These are phyloP conservation scores for Baryphthengus martii DNA, from an alignment of 2,113 vertebrate species.

Conservation along the genomic window DNA sequence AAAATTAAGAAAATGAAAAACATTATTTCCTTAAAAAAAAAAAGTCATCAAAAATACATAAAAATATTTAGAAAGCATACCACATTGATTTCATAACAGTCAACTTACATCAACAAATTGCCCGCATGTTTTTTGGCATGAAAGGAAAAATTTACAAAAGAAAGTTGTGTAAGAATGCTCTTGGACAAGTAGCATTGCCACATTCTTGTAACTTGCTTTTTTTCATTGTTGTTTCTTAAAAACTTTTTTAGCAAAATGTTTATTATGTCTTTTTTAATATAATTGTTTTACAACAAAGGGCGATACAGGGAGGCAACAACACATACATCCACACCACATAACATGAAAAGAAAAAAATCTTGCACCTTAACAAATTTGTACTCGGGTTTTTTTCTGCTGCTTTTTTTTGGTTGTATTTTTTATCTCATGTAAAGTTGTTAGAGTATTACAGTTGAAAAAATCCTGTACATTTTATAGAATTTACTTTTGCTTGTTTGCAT, in stretches of 20 bases:
- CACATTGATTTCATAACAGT: constrained; percentile 84
- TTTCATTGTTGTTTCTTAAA: constrained; percentile 78
- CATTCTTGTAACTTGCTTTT: constrained; percentile 87
- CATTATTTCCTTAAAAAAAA: constrained; percentile 18
- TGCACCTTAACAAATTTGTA: constrained; percentile 80
- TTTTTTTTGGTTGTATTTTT: constrained; percentile 76
- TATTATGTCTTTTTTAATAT: constrained; percentile 74
- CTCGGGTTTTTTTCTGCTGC: constrained; percentile 26
- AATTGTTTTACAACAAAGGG: constrained; percentile 86
- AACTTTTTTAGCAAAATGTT: constrained; percentile 77
- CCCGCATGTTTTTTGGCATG: constrained; percentile 99
- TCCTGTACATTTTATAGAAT: constrained; percentile 77
- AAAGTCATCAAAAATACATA: constrained; percentile 73
- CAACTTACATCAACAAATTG: constrained; percentile 99
- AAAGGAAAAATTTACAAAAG: constrained; percentile 99
- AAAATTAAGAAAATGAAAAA: constrained; percentile 62
- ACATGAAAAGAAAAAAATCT: constrained; percentile 95
- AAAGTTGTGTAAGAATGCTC: constrained; percentile 99
- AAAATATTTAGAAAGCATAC: constrained; percentile 86
- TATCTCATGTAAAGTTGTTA: constrained; percentile 78
- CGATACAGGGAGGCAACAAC: constrained; percentile 95
- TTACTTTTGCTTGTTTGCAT: constrained; percentile 65
- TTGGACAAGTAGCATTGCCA: constrained; percentile 92
- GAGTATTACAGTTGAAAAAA: constrained; percentile 72
- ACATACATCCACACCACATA: constrained; percentile 99